Conservation (phyloP, 2,888 invertebrate genomes). For the Drosophila paranaensis region DNA sequence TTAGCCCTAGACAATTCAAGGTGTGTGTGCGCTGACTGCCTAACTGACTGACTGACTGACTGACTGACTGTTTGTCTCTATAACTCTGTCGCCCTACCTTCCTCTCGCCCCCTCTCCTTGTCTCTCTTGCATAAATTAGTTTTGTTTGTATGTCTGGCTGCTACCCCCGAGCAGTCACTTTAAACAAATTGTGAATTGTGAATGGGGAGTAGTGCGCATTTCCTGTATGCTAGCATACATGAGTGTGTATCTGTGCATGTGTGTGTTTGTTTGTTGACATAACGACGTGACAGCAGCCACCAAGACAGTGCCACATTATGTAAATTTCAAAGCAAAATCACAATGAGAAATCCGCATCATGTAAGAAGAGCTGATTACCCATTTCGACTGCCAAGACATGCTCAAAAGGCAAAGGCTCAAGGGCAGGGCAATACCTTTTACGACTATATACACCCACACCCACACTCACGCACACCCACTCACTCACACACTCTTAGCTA, state of each 20-base stretch:
- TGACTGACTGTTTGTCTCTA: slow-evolving; percentile 25
- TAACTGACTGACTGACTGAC: slow-evolving; percentile 29
- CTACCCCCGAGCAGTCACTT: slow-evolving; percentile 53
- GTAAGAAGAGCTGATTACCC: slow-evolving; percentile 59
- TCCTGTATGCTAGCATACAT: slow-evolving; percentile 55
- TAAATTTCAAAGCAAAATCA: slow-evolving; percentile 68
- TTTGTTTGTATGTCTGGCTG: slow-evolving; percentile 65
- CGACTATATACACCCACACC: slow-evolving; percentile 29
- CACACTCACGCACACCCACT: slow-evolving; percentile 4
- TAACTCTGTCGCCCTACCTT: slow-evolving; percentile 5
- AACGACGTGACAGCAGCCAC: slow-evolving; percentile 58
- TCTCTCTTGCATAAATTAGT: slow-evolving; percentile 66
- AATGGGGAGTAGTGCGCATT: slow-evolving; percentile 61
- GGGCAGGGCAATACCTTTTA: slow-evolving; percentile 51
- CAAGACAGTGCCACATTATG: slow-evolving; percentile 61
- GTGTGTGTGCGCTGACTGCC: slow-evolving; percentile 37
- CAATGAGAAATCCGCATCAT: slow-evolving; percentile 67
- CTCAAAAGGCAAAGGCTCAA: slow-evolving; percentile 42
- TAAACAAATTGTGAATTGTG: slow-evolving; percentile 69
- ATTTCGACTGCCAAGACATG: slow-evolving; percentile 45
- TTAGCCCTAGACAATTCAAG: slow-evolving; percentile 37
- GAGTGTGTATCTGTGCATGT: slow-evolving; percentile 1
- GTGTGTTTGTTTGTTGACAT: slow-evolving; percentile 52
- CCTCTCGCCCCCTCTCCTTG: slow-evolving; percentile 10
- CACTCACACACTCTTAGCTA: slow-evolving; percentile 1